These are phyloP conservation scores for Carpatolechia fugitivella DNA, from an alignment of 2,888 invertebrate species.

Conservation along the genomic window DNA sequence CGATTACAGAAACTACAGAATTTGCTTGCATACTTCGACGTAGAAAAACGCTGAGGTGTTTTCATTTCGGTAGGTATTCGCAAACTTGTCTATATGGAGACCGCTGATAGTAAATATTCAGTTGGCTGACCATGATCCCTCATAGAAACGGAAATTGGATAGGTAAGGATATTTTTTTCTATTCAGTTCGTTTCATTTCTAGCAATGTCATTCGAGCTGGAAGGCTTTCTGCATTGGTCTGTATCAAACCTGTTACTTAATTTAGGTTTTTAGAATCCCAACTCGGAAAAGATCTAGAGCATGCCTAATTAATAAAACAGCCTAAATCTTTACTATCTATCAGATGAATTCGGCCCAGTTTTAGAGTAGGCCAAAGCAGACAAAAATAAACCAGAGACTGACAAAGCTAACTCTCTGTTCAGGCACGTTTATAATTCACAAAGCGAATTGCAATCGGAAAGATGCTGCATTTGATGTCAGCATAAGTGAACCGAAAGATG, in stretches of 20 bases:
- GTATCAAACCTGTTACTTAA: too few species aligned
- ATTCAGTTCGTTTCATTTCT: background rate
- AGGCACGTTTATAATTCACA: slow-evolving; percentile 40
- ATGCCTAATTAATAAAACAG: too few species aligned
- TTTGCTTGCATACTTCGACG: too few species aligned
- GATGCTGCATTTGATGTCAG: slow-evolving; percentile 25
- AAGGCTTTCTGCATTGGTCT: too few species aligned
- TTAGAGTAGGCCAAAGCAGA: slow-evolving; percentile 15
- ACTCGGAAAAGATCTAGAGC: too few species aligned
- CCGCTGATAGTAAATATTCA: background rate
- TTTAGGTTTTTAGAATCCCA: too few species aligned
- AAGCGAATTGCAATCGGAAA: slow-evolving; percentile 32
- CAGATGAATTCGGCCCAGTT: slow-evolving; percentile 12
- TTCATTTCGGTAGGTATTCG: background rate
- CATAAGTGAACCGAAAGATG: slow-evolving; percentile 6
- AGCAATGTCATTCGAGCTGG: too few species aligned
- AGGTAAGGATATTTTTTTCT: background rate
- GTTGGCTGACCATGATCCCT: background rate
- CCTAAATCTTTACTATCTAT: background rate
- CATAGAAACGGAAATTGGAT: background rate
- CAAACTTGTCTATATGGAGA: background rate
- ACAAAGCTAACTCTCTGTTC: slow-evolving; percentile 29
- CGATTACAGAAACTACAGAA: too few species aligned
- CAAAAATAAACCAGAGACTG: slow-evolving; percentile 39
- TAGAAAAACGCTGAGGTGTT: too few species aligned